These are phyloP conservation scores for Bimastos eiseni DNA, from an alignment of 2,888 invertebrate genomes.

Conservation along the genomic window DNA sequence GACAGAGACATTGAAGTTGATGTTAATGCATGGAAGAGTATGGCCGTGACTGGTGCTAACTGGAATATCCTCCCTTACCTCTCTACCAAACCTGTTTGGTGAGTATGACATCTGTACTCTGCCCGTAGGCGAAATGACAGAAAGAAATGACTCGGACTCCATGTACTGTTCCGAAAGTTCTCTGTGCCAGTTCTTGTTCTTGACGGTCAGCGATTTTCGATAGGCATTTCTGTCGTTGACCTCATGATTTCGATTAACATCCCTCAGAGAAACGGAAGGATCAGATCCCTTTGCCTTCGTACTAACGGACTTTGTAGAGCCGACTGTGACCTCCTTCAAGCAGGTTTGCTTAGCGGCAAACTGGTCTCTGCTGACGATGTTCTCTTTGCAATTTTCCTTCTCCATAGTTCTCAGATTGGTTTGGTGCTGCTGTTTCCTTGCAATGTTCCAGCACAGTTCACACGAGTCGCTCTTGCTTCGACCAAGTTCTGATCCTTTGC, in stretches of 20 bases:
- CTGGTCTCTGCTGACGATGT: background rate
- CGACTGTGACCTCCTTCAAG: no score
- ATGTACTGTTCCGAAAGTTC: background rate
- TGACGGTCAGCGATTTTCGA: background rate
- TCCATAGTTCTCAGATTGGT: background rate
- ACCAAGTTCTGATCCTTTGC: background rate
- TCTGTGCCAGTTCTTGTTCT: conserved; percentile 14
- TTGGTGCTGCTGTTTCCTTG: background rate
- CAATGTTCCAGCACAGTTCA: conserved; percentile 8
- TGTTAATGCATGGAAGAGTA: background rate
- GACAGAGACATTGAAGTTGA: background rate
- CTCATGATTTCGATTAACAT: background rate
- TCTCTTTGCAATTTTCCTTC: background rate
- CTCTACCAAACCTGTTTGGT: background rate
- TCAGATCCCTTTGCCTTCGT: background rate
- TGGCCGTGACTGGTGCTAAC: background rate
- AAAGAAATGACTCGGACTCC: background rate
- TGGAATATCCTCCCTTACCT: background rate
- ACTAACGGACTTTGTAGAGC: background rate
- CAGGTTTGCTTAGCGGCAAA: background rate
- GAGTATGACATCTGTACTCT: background rate
- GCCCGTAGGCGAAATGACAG: background rate
- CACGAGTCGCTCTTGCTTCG: conserved; percentile 15
- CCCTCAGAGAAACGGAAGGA: background rate
- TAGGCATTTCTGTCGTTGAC: background rate